phyloP scores from a whole-genome alignment of 2,113 vertebrate genomes.

The Lutjanus erythropterus region DNA sequence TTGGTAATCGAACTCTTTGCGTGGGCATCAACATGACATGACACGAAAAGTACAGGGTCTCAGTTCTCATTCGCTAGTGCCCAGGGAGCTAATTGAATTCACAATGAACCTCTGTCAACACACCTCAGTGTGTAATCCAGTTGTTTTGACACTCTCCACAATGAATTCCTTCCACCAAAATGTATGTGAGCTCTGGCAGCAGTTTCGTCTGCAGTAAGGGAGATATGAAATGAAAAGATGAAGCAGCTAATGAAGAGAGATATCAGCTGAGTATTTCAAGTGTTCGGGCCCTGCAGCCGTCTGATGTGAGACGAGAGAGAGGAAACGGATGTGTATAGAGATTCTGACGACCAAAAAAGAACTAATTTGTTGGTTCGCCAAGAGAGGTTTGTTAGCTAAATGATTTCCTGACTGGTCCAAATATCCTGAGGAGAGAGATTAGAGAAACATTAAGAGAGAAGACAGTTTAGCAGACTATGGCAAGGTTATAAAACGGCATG shows the following conservation, averaged over 20 bases:
- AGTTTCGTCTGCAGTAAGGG: background rate
- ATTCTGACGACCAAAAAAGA: constrained; percentile 15
- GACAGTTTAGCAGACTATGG: background rate
- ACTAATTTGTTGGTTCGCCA: constrained; percentile 16
- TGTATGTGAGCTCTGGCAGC: background rate
- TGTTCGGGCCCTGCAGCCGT: background rate
- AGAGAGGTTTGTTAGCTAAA: constrained; percentile 17
- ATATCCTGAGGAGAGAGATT: constrained; percentile 28
- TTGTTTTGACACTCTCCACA: constrained; percentile 46
- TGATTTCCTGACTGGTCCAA: constrained; percentile 28
- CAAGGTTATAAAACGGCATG: background rate
- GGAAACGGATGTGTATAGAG: background rate
- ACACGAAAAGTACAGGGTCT: constrained; percentile 26
- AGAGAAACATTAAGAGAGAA: constrained; percentile 2
- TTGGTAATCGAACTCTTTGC: constrained; percentile 32
- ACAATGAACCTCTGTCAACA: constrained; percentile 35
- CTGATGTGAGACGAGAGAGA: constrained; percentile 17
- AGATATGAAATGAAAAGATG: constrained; percentile 6
- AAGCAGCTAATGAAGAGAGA: constrained; percentile 40
- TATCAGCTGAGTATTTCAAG: constrained; percentile 15
- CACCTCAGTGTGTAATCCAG: constrained; percentile 32
- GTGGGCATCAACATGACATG: constrained; percentile 36
- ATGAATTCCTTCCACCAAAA: background rate
- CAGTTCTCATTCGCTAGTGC: constrained; percentile 12
- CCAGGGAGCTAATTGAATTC: constrained; percentile 39